These are phyloP conservation scores for Drepana arcuata DNA, from an alignment of 1,140 invertebrate species.

Conservation along the genomic window DNA sequence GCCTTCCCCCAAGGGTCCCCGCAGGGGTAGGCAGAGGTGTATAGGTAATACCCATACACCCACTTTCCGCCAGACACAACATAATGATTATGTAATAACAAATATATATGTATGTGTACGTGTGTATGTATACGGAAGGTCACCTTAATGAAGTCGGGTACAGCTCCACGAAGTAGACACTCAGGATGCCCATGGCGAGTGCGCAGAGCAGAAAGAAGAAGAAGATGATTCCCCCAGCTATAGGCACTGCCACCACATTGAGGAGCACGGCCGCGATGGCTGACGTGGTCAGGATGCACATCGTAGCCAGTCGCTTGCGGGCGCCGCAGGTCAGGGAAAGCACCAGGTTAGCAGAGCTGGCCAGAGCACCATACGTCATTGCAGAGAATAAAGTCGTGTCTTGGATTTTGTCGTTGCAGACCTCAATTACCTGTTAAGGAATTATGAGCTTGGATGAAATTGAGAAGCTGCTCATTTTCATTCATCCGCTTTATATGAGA, in stretches of 20 bases:
- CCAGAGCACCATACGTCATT: slow-evolving; percentile 52
- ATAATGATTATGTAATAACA: no score
- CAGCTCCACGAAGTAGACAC: slow-evolving; percentile 61
- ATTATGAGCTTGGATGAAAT: no score
- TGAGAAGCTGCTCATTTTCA: no score
- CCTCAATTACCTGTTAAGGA: slow-evolving; percentile 32
- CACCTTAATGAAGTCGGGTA: slow-evolving; percentile 60
- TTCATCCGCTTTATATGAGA: no score
- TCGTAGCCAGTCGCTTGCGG: slow-evolving; percentile 47
- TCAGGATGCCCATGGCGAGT: slow-evolving; percentile 54
- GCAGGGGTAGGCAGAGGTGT: no score
- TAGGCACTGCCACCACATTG: slow-evolving; percentile 38
- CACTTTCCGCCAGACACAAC: no score
- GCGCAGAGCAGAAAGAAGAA: slow-evolving; percentile 57
- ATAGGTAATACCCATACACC: no score
- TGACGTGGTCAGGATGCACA: slow-evolving; percentile 37
- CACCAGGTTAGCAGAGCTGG: slow-evolving; percentile 43
- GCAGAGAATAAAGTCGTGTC: slow-evolving; percentile 54
- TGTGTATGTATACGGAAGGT: no score
- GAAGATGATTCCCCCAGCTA: slow-evolving; percentile 58
- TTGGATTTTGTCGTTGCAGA: slow-evolving; percentile 56
- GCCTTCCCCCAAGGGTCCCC: no score
- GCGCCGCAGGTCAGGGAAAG: slow-evolving; percentile 48
- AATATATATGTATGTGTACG: no score
- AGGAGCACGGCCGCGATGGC: slow-evolving; percentile 37